Evolutionary conservation across 2,113 vertebrate genomes (phyloP).

Genomic region (Platysteira castanea): DNA sequence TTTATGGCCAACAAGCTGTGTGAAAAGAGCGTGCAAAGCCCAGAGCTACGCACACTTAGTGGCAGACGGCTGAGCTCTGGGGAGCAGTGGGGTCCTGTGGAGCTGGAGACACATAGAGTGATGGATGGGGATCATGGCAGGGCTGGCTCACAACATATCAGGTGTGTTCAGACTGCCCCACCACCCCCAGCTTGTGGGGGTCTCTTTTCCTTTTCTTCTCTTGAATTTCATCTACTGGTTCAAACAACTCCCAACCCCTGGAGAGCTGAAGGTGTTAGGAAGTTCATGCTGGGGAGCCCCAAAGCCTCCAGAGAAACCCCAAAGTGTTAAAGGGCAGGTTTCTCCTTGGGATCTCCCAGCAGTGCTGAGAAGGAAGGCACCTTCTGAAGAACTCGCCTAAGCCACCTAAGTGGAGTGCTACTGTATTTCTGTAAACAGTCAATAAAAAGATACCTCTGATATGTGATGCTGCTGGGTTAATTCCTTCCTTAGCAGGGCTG

Average conservation of each 20-base stretch:
- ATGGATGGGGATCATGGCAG: not conserved
- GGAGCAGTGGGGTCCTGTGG: not conserved
- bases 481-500: not conserved
- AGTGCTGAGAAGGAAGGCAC: constrained; percentile 3
- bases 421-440: constrained; percentile 50
- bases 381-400: not conserved
- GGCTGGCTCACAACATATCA: constrained; percentile 48
- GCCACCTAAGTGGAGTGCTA: constrained; percentile 17
- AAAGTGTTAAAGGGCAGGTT: not conserved
- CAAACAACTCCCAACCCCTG: not conserved
- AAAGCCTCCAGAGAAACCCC: not conserved
- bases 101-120: not conserved
- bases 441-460: constrained; percentile 69
- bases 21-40: not conserved
- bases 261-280: constrained; percentile 1
- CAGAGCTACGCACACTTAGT: fast-evolving
- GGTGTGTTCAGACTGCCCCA: not conserved
- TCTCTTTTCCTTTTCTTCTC: not conserved
- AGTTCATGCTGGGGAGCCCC: not conserved
- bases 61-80: not conserved
- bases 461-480: not conserved
- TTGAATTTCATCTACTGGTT: not conserved
- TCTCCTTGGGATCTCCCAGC: not conserved
- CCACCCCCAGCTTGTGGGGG: not conserved
- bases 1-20: not conserved